Evolutionary conservation across 2,888 invertebrate genomes (phyloP).

Genomic region (Phymatocera aterrima): DNA sequence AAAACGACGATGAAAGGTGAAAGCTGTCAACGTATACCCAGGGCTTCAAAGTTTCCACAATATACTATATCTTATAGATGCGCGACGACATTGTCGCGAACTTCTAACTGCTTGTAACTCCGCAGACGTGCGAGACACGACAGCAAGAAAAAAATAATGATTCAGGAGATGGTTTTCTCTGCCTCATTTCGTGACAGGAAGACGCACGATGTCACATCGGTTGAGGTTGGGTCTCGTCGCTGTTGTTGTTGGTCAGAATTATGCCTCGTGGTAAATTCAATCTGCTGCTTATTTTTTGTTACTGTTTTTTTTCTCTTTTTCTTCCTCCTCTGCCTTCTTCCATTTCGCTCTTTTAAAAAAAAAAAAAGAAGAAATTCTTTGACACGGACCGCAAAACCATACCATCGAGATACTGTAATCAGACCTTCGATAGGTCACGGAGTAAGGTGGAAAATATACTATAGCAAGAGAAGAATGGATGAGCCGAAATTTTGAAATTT

Average conservation of each 20-base stretch:
- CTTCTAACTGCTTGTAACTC: neutral
- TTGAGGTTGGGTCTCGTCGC: constrained; percentile 3
- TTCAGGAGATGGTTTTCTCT: constrained; percentile 22
- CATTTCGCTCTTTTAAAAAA: neutral
- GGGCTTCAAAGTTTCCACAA: constrained; percentile 31
- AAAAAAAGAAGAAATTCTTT: neutral
- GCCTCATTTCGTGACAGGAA: constrained; percentile 23
- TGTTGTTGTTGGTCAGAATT: neutral
- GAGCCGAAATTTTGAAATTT: too few relatives aligned
- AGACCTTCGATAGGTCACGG: neutral
- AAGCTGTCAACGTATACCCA: neutral
- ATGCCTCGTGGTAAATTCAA: constrained; percentile 6
- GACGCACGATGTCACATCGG: constrained; percentile 24
- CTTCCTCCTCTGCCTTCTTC: neutral
- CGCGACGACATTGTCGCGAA: constrained; percentile 16
- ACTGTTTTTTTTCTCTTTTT: neutral
- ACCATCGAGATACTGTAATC: neutral
- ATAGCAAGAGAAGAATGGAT: too few relatives aligned
- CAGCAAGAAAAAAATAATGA: constrained; percentile 27
- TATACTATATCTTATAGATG: constrained; percentile 14
- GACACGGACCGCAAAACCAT: neutral
- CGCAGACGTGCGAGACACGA: neutral
- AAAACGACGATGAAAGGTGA: neutral
- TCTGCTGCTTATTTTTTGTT: neutral
- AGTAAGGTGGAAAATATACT: neutral